These are phyloP conservation scores for Indicator indicator DNA, from an alignment of 2,113 vertebrate species.

Conservation along the genomic window DNA sequence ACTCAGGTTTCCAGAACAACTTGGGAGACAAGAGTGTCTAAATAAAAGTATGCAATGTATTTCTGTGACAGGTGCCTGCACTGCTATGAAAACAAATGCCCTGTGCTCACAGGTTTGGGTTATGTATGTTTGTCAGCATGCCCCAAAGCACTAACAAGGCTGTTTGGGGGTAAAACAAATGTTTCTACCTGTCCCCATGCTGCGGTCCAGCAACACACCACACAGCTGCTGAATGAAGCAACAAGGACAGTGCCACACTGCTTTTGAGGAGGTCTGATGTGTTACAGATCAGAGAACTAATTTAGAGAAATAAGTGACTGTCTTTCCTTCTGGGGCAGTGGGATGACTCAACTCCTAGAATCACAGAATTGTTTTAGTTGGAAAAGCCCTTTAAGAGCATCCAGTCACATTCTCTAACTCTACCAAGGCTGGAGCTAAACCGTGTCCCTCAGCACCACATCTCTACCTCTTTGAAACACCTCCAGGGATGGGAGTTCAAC, in stretches of 20 bases:
- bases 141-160: not conserved
- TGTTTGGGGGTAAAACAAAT: not conserved
- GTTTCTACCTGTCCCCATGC: not conserved
- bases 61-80: not conserved
- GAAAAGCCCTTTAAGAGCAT: no score
- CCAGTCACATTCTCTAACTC: no score
- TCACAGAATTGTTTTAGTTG: no score
- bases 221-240: not conserved
- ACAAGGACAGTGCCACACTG: no score
- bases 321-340: not conserved
- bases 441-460: no score
- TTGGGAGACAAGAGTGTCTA: not conserved
- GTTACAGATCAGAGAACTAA: not conserved
- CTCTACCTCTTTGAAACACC: no score
- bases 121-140: accelerated
- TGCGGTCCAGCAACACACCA: not conserved
- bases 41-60: not conserved
- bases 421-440: no score
- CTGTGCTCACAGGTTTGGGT: accelerated
- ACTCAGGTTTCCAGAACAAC: not conserved
- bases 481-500: no score
- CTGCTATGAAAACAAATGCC: not conserved
- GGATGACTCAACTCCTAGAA: not conserved
- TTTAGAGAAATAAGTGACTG: not conserved
- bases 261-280: not conserved